Percentiles rank a stretch among this genome's conserved stretches.
phyloP scores from a whole-genome alignment of 1,140 invertebrate genomes.

The Hylaeus volcanicus region DNA sequence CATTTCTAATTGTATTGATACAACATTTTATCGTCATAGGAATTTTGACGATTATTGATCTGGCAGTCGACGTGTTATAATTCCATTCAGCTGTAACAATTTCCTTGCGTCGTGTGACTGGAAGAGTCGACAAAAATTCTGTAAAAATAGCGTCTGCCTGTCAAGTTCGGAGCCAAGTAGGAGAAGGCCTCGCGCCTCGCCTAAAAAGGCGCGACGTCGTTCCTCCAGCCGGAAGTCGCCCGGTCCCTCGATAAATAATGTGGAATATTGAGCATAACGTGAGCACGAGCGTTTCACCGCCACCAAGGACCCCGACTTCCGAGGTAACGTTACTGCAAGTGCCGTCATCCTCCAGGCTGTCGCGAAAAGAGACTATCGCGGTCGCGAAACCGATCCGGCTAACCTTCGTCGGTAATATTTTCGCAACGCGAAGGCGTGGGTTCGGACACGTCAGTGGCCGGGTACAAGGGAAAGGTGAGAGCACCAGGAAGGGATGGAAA shows the following conservation, averaged over 20 bases:
- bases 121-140: no score
- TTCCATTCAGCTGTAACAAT: no score
- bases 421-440: conserved; percentile 48
- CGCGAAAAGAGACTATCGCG: conserved; percentile 4
- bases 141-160: not conserved
- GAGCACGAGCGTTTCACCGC: not conserved
- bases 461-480: conserved; percentile 4
- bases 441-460: conserved; percentile 5
- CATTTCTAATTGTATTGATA: no score
- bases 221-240: conserved; percentile 15
- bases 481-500: not conserved
- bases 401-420: conserved; percentile 51
- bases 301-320: conserved; percentile 7
- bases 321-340: conserved; percentile 6
- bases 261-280: not conserved
- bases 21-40: no score
- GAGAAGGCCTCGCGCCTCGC: conserved; percentile 2
- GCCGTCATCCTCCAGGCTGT: conserved; percentile 15
- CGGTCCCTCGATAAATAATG: conserved; percentile 17
- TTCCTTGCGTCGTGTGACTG: no score
- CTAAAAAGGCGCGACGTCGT: conserved; percentile 18
- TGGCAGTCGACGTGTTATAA: no score
- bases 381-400: conserved; percentile 49
- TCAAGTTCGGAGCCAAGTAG: not conserved
- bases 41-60: no score